Base-by-base conservation (phyloP, 1,140 invertebrate genomes). In the Ips typographus region DNA sequence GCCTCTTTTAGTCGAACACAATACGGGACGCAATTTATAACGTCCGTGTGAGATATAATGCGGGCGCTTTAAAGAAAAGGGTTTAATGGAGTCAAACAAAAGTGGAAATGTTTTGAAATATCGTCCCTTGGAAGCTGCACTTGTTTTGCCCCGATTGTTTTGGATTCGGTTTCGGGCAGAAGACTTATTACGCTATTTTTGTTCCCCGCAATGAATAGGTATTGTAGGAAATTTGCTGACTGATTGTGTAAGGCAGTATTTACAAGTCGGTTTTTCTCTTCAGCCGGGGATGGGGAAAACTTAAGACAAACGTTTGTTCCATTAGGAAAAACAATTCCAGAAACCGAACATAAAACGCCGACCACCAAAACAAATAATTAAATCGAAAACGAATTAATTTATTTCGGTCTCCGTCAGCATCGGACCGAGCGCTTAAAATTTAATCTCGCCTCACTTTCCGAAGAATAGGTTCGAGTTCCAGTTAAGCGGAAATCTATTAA, bases 401-500 rank as follows among this genome's bases (percentile, higher is more conserved):
- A 59, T 61, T 39, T 66, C 64, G 40, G 22, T 65, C 53, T 65
- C 39, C 53, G 38, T 69, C 68, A 63, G 44, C 40, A 52, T 64
- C 68, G 68, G 68, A 64, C 47, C 43, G 57, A 42, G 53, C 52
- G 53, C 44, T 70, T 64, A 70, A 64, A 64, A 70, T 70, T 70
- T 70, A 70, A 70, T 70, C 68, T 64, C 53, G 62, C 44, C 49
- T 58, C 53, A 58, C 40, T 55, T 62, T 44, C 52, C 47, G 59
- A 69, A 69, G 58, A 69, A 69, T 69, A 69, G 59, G 61, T 64
- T 55, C 68, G 52, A 57, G 43, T 65, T 61, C 65, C 40, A 61
- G 65, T 55, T 70, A 70, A 71, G 70, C 56, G 65, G 40, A 72
- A 72, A 72, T 68, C 71, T 72, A 68, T 72, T 68, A 72, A 72